Base-by-base conservation (phyloP, 2,888 invertebrate genomes). In the Eulithis testata region DNA sequence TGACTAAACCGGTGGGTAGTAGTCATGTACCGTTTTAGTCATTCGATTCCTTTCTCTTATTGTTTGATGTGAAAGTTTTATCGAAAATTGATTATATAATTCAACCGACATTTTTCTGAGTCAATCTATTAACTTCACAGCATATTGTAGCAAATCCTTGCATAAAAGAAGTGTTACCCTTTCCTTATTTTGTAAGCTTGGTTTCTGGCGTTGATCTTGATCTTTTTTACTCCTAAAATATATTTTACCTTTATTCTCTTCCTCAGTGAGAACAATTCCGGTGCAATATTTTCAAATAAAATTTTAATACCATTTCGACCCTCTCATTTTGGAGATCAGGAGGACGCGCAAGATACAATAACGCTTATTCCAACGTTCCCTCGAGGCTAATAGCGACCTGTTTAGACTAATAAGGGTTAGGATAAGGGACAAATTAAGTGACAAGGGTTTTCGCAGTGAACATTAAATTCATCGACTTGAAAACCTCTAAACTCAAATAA, bases 11-110 rank as follows among this genome's bases (percentile, higher is more conserved):
- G 21, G 21, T 21, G 21, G 21, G 37, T 37, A 8, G 8, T 37
- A 37, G 37, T 8, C 8, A 40, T 8, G 9, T 9, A 49, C 49
- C 21, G 21, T 11, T 12, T 47, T 7, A 47, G 8, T 37, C 27
- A 54, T 55, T n/a, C 56, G 60, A 63, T 70, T 45, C 76, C 79
- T 78, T 77, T 78, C 76, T 77, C 77, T 75, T 73, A 67, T 71
- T 65, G 63, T 68, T 66, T 65, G 59, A 63, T 60, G 52, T 59
- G 71, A 68, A 70, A 69, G 66, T 68, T 70, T 63, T 58, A 64
- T 68, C 56, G 51, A 59, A 59, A 45, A 43, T 43, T 27, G 45
- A 37, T 63, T 58, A 53, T 47, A 40, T 40, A 63, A 63, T 62
- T n/a, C 36, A 12, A 8, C 7, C 9, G 7, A 31, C 1, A 21